Base-by-base conservation (phyloP, 2,888 invertebrate genomes). In the Bibio marci region DNA sequence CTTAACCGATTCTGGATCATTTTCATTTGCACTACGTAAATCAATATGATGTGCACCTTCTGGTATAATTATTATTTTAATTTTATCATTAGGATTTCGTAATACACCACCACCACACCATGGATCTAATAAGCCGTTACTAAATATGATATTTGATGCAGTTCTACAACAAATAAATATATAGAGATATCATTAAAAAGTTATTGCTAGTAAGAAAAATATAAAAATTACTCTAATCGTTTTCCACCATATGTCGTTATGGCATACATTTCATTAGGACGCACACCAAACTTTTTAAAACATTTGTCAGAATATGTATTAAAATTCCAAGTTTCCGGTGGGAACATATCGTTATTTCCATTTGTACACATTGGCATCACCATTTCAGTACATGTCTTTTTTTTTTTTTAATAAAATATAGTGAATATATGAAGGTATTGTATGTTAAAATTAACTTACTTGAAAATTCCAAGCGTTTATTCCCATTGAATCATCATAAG, bases 351-450 rank as follows among this genome's bases (percentile, higher is more conserved):
- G 10, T 70, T 64, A 2, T 66, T 59, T 30, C 80, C 83, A 46
- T 74, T 73, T 8, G 74, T 64, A 58, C 95, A 95, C 67, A 83
- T 76, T 0, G 95, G 95, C 87, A 94, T 91, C 43, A 92, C 80
- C 83, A 97, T 91, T 62, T 98, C 95, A 18, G 91, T 90, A 55
- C 97, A 97, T 0, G 81, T 70, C 80, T 90, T 65, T 2, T 48
- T 41, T 26, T 33, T 4, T 40, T 27, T 12, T 38, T 37, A 13
- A 36, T 18, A 25, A n/a, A 39, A 13, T 28, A 25, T 30, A 38
- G 25, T 33, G 37, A 39, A 37, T n/a, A 34, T 32, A 37, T 18
- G 5, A 4, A 14, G 38, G 19, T 11, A 31, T 2, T 22, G 13
- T 30, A 13, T 26, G 11, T 13, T 26, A 10, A 17, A 36, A 15